Evolutionary conservation across 2,113 vertebrate genomes (phyloP), one percentile per base, ranked within the genome.

Genomic region (Gallinago media): DNA sequence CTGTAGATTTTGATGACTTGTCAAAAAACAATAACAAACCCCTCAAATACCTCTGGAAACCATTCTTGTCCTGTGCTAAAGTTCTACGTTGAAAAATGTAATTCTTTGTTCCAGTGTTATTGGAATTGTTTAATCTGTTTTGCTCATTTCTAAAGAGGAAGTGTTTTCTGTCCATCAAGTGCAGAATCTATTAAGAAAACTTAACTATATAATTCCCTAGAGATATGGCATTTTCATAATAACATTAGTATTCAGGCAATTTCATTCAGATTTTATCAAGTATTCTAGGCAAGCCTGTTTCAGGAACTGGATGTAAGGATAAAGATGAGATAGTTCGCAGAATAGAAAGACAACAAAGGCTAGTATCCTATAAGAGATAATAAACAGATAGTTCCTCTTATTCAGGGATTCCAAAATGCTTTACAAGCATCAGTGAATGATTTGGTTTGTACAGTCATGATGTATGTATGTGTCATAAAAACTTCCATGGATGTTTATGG

Each of bases 211-310:
- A 5, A n/a, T 80, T 85, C 55, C 58, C 42, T 67, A 56, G 84
- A 93, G 54, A 73, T 26, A 22, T 0, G 22, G 12, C 13, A 34
- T 89, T 95, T 93, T 91, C n/a, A 38, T 87, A 91, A 56, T 4
- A 91, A 82, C 31, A 32, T 93, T 81, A 52, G 50, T 92, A 15
- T 74, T 79, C 56, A 23, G 31, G 36, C 59, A 62, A 32, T 71
- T 91, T 93, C 44, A 82, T 96, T 85, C 58, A 67, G 59, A 49
- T 87, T 94, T 91, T 73, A 78, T 94, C 22, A 91, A 78, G 77
- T 89, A 91, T 75, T 83, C 61, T 54, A 75, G 54, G 54, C 46
- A 94, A 68, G 26, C 18, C 42, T 78, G 80, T 89, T 73, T 89
- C 18, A 46, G 77, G 66, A 94, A 36, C 36, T 3, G 9, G 47